These are phyloP conservation scores for Tachysurus fulvidraco DNA, from an alignment of 2,113 vertebrate species.

Conservation along the genomic window DNA sequence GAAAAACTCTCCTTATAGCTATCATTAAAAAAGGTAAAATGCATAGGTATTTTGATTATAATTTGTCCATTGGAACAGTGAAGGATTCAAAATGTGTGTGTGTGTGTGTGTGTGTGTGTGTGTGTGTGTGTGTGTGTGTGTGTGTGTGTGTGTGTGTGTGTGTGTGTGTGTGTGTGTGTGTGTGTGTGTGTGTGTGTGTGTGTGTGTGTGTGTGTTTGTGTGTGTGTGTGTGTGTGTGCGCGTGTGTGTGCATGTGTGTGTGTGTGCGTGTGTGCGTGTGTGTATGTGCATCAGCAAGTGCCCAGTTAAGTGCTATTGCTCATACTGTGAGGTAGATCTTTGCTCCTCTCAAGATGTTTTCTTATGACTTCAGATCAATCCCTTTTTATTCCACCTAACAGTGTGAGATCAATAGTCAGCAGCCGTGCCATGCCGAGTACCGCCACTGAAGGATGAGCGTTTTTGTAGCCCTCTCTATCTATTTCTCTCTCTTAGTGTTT, in stretches of 20 bases:
- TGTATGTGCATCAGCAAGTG: background rate
- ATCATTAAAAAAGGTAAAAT: background rate
- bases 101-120: slow-evolving; percentile 17
- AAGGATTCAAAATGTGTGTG: background rate
- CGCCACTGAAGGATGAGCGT: slow-evolving; percentile 36
- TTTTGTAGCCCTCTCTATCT: background rate
- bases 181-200: background rate
- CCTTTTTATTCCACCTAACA: slow-evolving; percentile 53
- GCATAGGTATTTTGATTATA: background rate
- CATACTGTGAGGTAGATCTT: slow-evolving; percentile 46
- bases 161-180: background rate
- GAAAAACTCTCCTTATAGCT: background rate
- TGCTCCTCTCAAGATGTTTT: slow-evolving; percentile 47
- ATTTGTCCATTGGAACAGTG: background rate
- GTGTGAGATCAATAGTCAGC: slow-evolving; percentile 39
- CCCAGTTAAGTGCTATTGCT: slow-evolving; percentile 46
- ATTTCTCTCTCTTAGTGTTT: slow-evolving; percentile 37
- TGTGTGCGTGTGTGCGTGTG: slow-evolving; percentile 21
- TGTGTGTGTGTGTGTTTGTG: background rate
- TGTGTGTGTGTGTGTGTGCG: slow-evolving; percentile 23
- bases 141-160: background rate
- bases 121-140: background rate
- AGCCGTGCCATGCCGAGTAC: slow-evolving; percentile 35
- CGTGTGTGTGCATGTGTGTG: slow-evolving; percentile 23
- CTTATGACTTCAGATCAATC: slow-evolving; percentile 53